Evolutionary conservation across 2,113 vertebrate genomes (phyloP), one percentile per base, ranked within the genome.

Genomic region (Bombycilla garrulus): DNA sequence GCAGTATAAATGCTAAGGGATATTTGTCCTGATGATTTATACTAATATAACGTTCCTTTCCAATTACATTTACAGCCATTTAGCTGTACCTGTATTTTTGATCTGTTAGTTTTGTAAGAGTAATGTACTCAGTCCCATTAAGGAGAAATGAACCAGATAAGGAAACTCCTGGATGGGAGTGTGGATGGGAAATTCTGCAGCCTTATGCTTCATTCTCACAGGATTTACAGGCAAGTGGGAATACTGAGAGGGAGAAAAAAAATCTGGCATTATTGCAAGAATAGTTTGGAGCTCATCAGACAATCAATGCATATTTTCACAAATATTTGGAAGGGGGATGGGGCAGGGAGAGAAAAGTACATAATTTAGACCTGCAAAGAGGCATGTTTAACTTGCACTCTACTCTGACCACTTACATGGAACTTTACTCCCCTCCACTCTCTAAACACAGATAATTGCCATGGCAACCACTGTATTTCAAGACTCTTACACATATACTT

Each of bases 401-500:
- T 97, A 88, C 96, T 97, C 91, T 97, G 88, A 84, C 95, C 94
- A 92, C 96, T 97, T 95, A 95, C 96, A 82, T 62, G 93, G 98
- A 97, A 97, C 97, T 98, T 98, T 97, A 97, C 97, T 98, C 97
- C 91, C 86, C 85, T 92, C 23, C 33, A 44, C 96, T 98, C 97
- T 98, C 97, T 98, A 98, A 98, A 98, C 97, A 98, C 94, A 98
- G 98, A 98, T 98, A 98, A 98, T 98, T 95, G 40, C 98, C 97
- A 98, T 98, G 97, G 97, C 70, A 98, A 98, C 98, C 95, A 53
- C 97, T 94, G 94, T 90, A 93, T 97, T 98, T 97, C 97, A 97
- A 50, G 93, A 94, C 97, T 98, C 89, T 92, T 96, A 94, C 73
- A 95, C 95, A 81, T 91, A 95, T 81, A 94, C 97, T 98, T 82